Conservation (phyloP, 2,888 invertebrate species). For the Anorthoa munda region DNA sequence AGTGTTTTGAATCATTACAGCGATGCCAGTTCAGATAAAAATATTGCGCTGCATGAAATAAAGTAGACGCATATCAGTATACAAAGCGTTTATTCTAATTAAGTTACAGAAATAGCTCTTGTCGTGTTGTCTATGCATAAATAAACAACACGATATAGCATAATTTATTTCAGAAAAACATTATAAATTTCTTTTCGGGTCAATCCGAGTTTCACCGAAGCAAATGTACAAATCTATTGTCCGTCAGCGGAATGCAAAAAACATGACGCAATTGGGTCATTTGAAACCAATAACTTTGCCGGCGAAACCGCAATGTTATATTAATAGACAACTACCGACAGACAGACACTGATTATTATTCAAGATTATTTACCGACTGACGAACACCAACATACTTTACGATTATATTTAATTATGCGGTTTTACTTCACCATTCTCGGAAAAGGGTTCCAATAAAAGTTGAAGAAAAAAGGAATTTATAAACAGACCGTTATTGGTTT, state of each 20-base stretch:
- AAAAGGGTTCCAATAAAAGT: conserved; percentile 40
- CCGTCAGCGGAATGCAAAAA: conserved; percentile 84
- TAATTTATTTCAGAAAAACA: conserved; percentile 53
- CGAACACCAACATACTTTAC: conserved; percentile 38
- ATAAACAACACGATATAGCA: conserved; percentile 22
- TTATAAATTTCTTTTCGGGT: conserved; percentile 62
- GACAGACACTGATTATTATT: conserved; percentile 65
- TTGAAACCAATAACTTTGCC: conserved; percentile 85
- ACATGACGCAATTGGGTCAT: conserved; percentile 86
- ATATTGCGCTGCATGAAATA: conserved; percentile 26
- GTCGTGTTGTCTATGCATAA: conserved; percentile 2
- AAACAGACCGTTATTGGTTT: conserved; percentile 51
- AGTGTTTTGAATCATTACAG: conserved; percentile 41
- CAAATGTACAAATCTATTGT: conserved; percentile 81
- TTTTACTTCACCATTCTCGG: conserved; percentile 23
- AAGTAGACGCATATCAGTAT: neutral
- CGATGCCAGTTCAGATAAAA: conserved; percentile 37
- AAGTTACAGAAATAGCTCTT: neutral
- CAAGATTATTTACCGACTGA: conserved; percentile 62
- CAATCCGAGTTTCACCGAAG: conserved; percentile 73
- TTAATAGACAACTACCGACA: conserved; percentile 77
- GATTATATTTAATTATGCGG: conserved; percentile 47
- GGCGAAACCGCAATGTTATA: conserved; percentile 84
- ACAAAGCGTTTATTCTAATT: neutral
- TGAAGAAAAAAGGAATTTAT: conserved; percentile 37